Percentiles rank a stretch among this genome's conserved stretches.
These are phyloP conservation scores for Caenorhabditis plicata DNA, from an alignment of 2,888 invertebrate species.

Conservation along the genomic window DNA sequence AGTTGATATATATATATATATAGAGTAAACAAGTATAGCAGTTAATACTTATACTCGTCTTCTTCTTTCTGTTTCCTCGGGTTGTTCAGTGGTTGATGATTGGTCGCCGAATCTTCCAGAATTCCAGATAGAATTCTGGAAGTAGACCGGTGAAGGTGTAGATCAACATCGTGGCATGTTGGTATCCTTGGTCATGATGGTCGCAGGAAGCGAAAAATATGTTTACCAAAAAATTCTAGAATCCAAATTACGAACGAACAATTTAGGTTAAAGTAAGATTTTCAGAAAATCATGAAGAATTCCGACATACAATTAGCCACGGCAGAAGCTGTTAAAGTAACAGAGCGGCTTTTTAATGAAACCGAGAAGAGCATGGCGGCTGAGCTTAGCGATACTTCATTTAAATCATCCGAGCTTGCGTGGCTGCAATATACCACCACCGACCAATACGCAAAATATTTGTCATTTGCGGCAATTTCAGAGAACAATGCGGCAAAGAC, in stretches of 20 bases:
- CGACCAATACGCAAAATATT: conserved; percentile 56
- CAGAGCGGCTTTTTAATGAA: conserved; percentile 44
- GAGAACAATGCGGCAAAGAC: conserved; percentile 48
- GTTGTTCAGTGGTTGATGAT: too few species aligned
- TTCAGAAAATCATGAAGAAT: conserved; percentile 29
- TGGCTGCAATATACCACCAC: conserved; percentile 49
- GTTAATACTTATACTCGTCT: too few species aligned
- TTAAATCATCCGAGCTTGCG: conserved; percentile 34
- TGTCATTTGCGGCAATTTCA: conserved; percentile 61
- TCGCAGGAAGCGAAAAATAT: not conserved
- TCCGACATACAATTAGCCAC: conserved; percentile 26
- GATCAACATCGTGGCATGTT: too few species aligned
- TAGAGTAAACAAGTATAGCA: too few species aligned
- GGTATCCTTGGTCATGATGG: too few species aligned
- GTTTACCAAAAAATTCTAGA: not conserved
- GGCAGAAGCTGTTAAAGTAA: conserved; percentile 36
- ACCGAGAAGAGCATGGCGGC: conserved; percentile 46
- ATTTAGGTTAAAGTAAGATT: conserved; percentile 9
- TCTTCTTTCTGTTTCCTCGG: too few species aligned
- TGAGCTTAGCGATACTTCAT: conserved; percentile 6
- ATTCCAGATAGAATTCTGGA: not conserved
- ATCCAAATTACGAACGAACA: not conserved
- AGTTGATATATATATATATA: too few species aligned
- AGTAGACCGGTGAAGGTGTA: conserved; percentile 1
- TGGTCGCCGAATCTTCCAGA: too few species aligned